Base-by-base conservation (phyloP, 2,113 vertebrate genomes). In the Engraulis encrasicolus region DNA sequence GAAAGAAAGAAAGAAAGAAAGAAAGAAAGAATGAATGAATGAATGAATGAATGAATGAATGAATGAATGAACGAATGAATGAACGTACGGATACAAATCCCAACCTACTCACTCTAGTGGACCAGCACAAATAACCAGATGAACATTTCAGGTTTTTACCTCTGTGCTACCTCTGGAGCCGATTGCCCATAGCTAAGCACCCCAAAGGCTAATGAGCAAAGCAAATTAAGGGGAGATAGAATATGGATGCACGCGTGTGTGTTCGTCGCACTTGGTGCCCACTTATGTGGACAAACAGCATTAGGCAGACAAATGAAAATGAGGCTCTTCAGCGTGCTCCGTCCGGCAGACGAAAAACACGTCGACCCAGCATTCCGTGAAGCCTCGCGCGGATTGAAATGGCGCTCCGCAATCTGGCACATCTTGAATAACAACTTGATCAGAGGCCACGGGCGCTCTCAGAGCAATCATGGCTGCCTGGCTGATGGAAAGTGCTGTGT, bases 151-250 rank as follows among this genome's bases (percentile, higher is more conserved):
- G 86, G 86, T 80, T 37, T 50, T 87, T 89, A 87, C 88, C 89
- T 82, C 88, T 91, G 92, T 91, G 83, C 90, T 92, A 89, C 93
- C 91, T 92, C 90, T 74, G 20, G 85, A 91, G 91, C 90, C 87
- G 86, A 93, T 93, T 84, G 81, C 86, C 92, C 92, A 87, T 91
- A 77, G 86, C 91, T 93, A 93, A 94, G 92, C 87, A 89, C 90
- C 91, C 89, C 87, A 87, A 87, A 88, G 83, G 85, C 83, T 90
- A 93, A 94, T 92, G 88, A 90, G 84, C 82, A 82, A 82, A 79
- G 79, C 89, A 92, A 93, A 93, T 91, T 85, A 89, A n/a, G n/a
- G 89, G 85, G 83, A 85, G 88, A 91, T 85, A 86, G 88, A 92
- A 90, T 91, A 50, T 86, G 87, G 84, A 91, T 85, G 82, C 84